Evolutionary conservation across 2,113 vertebrate genomes (phyloP).

Genomic region (Puma concolor): DNA sequence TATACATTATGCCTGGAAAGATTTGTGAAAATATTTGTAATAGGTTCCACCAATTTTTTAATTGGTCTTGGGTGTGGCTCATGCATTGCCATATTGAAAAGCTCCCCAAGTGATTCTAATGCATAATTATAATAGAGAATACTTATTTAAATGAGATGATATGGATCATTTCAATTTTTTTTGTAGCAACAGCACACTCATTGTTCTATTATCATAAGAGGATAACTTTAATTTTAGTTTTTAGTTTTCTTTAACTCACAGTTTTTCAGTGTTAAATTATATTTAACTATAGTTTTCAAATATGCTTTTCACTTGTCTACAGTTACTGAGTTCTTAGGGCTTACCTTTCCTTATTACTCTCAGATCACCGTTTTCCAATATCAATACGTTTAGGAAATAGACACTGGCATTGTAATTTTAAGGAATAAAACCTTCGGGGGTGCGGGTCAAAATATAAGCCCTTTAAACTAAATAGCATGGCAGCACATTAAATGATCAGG

Average conservation of each 20-base stretch:
- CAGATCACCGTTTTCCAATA: slow-evolving; percentile 35
- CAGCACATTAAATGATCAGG: slow-evolving; percentile 6
- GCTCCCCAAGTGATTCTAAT: background rate
- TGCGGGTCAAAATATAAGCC: background rate
- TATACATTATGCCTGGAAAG: background rate
- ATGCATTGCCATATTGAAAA: background rate
- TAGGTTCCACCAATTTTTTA: background rate
- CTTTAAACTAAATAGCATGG: slow-evolving; percentile 50
- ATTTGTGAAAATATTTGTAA: background rate
- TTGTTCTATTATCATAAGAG: background rate
- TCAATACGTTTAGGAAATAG: slow-evolving; percentile 25
- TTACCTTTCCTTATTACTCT: slow-evolving; percentile 16
- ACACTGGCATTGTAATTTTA: background rate
- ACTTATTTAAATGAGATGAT: background rate
- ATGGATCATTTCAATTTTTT: background rate
- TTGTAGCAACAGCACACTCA: background rate
- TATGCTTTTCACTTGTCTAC: background rate
- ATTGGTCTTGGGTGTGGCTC: background rate
- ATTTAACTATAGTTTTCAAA: background rate
- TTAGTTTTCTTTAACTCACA: background rate
- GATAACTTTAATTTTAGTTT: background rate
- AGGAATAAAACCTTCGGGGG: background rate
- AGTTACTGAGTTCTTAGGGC: background rate
- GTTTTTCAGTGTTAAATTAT: slow-evolving; percentile 10
- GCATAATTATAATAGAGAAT: background rate